These are phyloP conservation scores for Parascotia fuliginaria DNA, from an alignment of 2,888 invertebrate species.

Conservation along the genomic window DNA sequence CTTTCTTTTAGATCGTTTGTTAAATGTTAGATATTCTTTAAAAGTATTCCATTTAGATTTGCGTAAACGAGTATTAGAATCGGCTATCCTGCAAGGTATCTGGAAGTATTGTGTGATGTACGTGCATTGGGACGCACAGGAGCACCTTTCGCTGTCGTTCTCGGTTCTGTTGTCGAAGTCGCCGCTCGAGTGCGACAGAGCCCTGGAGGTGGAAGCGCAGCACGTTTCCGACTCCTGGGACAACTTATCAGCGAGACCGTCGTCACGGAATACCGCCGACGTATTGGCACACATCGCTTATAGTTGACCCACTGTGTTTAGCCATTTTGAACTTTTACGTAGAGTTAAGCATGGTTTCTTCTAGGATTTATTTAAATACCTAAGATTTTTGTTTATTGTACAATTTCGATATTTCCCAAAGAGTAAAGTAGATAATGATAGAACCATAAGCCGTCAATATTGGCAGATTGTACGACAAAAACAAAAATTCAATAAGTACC, in stretches of 20 bases:
- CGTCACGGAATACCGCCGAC: slow-evolving; percentile 25
- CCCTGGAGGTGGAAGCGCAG: slow-evolving; percentile 67
- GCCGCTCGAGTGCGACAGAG: slow-evolving; percentile 59
- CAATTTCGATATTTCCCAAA: too few relatives aligned
- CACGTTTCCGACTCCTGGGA: slow-evolving; percentile 49
- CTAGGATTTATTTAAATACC: background rate
- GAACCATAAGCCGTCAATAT: too few relatives aligned
- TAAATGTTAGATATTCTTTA: slow-evolving; percentile 50
- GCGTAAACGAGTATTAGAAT: slow-evolving; percentile 55
- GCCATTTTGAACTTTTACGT: slow-evolving; percentile 31
- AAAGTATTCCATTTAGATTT: slow-evolving; percentile 60
- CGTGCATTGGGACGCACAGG: slow-evolving; percentile 50
- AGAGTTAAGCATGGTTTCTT: background rate
- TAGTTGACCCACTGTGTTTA: slow-evolving; percentile 13
- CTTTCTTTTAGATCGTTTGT: slow-evolving; percentile 41
- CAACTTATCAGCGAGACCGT: slow-evolving; percentile 42
- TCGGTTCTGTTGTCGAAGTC: slow-evolving; percentile 33
- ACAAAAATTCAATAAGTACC: too few relatives aligned
- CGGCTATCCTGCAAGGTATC: slow-evolving; percentile 62
- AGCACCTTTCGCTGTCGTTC: slow-evolving; percentile 45
- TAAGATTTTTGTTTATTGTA: background rate
- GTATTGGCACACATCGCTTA: slow-evolving; percentile 35
- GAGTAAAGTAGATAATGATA: too few relatives aligned
- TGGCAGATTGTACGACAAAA: too few relatives aligned
- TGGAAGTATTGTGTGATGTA: slow-evolving; percentile 42